A percentile compares a stretch with the other conserved stretches of the same genome.
phyloP scores from a whole-genome alignment of 2,797 vertebrate genomes.

The Austrolebias charrua region DNA sequence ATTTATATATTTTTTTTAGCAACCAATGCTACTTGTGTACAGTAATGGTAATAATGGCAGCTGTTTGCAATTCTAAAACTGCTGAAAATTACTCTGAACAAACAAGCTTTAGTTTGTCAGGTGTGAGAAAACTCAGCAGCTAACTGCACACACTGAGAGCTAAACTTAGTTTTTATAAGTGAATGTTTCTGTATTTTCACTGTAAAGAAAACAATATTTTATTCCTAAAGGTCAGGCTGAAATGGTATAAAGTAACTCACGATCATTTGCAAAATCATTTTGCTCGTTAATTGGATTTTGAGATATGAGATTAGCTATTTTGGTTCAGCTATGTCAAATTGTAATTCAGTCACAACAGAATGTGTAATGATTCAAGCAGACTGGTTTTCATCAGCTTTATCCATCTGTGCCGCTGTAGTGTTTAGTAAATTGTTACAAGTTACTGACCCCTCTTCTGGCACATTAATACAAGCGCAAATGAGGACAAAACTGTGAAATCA shows the following conservation, averaged over 20 bases:
- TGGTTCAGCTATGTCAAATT: not conserved
- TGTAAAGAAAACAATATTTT: not conserved
- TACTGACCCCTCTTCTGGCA: not conserved
- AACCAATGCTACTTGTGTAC: no score
- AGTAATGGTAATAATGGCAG: no score
- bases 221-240: no score
- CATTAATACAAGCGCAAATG: not conserved
- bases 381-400: not conserved
- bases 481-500: not conserved
- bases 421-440: not conserved
- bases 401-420: no score
- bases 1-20: not conserved
- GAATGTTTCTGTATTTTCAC: not conserved
- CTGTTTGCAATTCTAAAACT: not conserved
- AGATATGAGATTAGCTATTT: no score
- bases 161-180: not conserved
- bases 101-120: conserved; percentile 12
- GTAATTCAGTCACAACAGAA: not conserved
- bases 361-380: not conserved
- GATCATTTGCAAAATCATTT: no score
- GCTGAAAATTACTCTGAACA: conserved; percentile 14
- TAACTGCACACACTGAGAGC: not conserved
- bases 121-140: conserved; percentile 10
- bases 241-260: no score
- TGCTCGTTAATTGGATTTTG: no score